Base-by-base conservation (phyloP, 2,888 invertebrate genomes). In the Limnephilus auricula region DNA sequence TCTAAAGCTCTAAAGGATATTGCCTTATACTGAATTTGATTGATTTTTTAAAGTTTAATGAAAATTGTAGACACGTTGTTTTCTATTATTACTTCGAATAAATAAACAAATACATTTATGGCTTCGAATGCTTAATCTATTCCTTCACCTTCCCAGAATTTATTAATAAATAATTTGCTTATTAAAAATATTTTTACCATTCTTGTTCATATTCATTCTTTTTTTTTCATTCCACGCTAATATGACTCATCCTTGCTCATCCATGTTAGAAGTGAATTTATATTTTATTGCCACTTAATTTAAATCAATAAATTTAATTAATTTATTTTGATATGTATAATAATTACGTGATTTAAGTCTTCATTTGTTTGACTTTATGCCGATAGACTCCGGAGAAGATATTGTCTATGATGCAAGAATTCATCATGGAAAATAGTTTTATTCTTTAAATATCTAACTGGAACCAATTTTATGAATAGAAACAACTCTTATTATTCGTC, bases 401-500 rank as follows among this genome's bases (percentile, higher is more conserved):
- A n/a, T n/a, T n/a, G n/a, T 18, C 1, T 25, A n/a, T 65, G 25
- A 65, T 65, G 65, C 25, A 65, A 65, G 65, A 65, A 65, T n/a
- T 65, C 30, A 40, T 45, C 40, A 37, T 85, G 6, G 45, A 85
- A 85, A 85, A 40, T 5, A 9, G 3, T 25, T 34, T 32, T 32
- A 18, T 25, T 6, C 32, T 82, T 86, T 86, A 31, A 31, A 86
- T 50, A 65, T 86, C 86, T 86, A 86, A 86, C 86, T 18, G 37
- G 6, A 15, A 34, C 65, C 65, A 25, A 65, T 65, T 95, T 96
- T 97, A 97, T 95, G 97, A 97, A 94, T 97, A 97, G 94, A 97
- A 97, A 94, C 97, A 97, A 94, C 97, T 97, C 94, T 97, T 97
- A 65, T 97, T 97, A 65, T 65, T 65, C 93, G 96, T 95, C 89